These are phyloP conservation scores for Leptopilina clavipes DNA, from an alignment of 1,140 invertebrate species.

Conservation along the genomic window DNA sequence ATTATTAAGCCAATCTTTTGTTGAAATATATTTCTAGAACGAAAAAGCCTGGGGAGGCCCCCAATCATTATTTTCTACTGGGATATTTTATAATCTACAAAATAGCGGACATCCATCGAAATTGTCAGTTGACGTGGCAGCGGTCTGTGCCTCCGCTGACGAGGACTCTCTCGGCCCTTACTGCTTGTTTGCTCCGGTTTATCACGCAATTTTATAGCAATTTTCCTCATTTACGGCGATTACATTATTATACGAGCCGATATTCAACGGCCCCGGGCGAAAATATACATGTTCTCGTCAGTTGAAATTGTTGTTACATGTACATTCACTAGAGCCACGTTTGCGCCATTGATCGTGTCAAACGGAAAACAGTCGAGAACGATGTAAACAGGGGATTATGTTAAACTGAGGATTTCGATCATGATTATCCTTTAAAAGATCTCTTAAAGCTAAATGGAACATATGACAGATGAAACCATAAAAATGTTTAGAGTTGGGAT, in stretches of 20 bases:
- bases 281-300: constrained; percentile 40
- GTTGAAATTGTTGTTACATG: constrained; percentile 16
- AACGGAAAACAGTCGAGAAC: background rate
- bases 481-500: no score
- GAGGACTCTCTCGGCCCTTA: constrained; percentile 49
- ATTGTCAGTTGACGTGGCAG: constrained; percentile 67
- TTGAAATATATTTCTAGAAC: background rate
- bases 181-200: constrained; percentile 51
- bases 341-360: constrained; percentile 14
- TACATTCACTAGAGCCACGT: background rate
- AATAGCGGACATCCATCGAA: constrained; percentile 72
- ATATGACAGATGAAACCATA: background rate
- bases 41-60: constrained; percentile 10
- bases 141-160: constrained; percentile 49
- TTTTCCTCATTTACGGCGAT: constrained; percentile 73
- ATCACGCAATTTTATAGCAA: constrained; percentile 74
- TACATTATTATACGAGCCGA: constrained; percentile 65
- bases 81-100: constrained; percentile 72
- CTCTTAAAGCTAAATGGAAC: background rate
- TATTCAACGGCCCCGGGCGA: constrained; percentile 56
- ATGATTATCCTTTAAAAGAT: background rate
- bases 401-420: background rate
- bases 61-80: constrained; percentile 49
- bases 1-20: background rate
- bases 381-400: constrained; percentile 1